Evolutionary conservation across 2,888 invertebrate species (phyloP).

Genomic region (Drosophila nr. fundita): DNA sequence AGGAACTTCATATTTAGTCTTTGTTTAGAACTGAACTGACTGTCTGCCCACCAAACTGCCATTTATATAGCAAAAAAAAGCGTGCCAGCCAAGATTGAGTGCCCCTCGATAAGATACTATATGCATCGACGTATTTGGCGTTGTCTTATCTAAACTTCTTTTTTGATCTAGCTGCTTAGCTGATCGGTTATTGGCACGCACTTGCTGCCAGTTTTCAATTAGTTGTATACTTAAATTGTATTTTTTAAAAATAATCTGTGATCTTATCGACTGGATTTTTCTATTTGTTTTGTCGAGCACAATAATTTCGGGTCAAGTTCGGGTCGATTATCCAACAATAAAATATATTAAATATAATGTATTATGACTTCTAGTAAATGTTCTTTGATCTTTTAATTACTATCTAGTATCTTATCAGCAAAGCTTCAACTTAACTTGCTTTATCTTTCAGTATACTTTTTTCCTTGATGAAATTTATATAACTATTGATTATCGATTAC

Average conservation of each 20-base stretch:
- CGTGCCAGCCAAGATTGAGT: constrained; percentile 15
- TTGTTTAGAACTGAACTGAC: constrained; percentile 58
- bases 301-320: background rate
- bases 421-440: constrained; percentile 4
- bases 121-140: background rate
- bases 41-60: background rate
- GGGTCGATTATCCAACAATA: background rate
- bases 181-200: constrained; percentile 24
- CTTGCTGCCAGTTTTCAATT: constrained; percentile 1
- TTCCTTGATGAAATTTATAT: background rate
- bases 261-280: constrained; percentile 1
- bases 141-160: constrained; percentile 26
- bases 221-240: constrained; percentile 12
- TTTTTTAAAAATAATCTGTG: background rate
- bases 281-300: background rate
- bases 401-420: constrained; percentile 23
- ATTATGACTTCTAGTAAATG: constrained; percentile 7
- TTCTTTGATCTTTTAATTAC: constrained; percentile 3
- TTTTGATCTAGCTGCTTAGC: constrained; percentile 12
- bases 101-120: constrained; percentile 53
- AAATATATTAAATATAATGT: background rate
- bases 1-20: constrained; percentile 76
- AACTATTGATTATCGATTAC: background rate
- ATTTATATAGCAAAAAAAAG: constrained; percentile 50
- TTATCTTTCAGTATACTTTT: background rate